A percentile compares a stretch with the other conserved stretches of the same genome.
phyloP scores from a whole-genome alignment of 2,888 invertebrate species.

The Phoenoteleia sp. region DNA sequence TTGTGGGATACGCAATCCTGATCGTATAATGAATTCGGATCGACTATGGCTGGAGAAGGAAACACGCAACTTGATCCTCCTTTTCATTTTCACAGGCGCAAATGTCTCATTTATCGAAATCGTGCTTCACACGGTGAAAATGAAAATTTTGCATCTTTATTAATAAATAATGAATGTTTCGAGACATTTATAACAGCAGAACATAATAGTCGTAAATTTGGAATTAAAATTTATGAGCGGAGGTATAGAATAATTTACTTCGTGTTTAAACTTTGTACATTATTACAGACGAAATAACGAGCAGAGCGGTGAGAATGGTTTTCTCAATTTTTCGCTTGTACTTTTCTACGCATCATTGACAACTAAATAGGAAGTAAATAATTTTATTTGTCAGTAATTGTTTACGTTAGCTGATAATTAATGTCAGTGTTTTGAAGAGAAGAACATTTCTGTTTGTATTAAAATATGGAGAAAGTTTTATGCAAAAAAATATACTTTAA shows the following conservation, averaged over 20 bases:
- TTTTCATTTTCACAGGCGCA: constrained; percentile 7
- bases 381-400: too few relatives aligned
- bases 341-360: too few relatives aligned
- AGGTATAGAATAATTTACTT: constrained; percentile 7
- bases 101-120: too few relatives aligned
- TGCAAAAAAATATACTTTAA: too few relatives aligned
- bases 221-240: constrained; percentile 1
- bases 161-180: not conserved
- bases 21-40: constrained; percentile 9
- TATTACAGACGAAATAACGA: constrained; percentile 2
- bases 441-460: too few relatives aligned
- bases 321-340: too few relatives aligned
- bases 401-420: too few relatives aligned
- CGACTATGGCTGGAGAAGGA: not conserved
- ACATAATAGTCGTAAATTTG: not conserved
- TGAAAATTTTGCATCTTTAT: not conserved
- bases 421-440: too few relatives aligned
- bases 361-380: too few relatives aligned
- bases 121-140: not conserved
- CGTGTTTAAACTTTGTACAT: not conserved
- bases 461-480: too few relatives aligned
- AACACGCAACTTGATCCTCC: not conserved
- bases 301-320: too few relatives aligned
- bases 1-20: not conserved
- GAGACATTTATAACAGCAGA: not conserved